Evolutionary conservation across 2,888 invertebrate genomes (phyloP), one percentile per base, ranked within the genome.

Genomic region (Noctua pronuba): DNA sequence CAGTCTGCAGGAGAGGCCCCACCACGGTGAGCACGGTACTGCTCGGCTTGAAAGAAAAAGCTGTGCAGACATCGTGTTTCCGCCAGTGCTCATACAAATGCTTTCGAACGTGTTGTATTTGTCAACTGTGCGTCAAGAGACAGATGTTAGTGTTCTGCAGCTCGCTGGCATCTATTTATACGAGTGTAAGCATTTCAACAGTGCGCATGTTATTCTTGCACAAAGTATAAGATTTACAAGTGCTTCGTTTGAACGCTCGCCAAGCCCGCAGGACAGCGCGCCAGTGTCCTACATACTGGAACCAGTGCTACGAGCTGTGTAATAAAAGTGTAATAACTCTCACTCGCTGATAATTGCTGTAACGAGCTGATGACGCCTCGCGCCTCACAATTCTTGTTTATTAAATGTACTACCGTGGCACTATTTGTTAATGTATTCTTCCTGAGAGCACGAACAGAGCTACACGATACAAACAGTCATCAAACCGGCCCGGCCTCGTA

Each of bases 181-280:
- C 31, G 35, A 77, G 65, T 28, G 66, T 52, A 67, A 82, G 38
- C 35, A 72, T 72, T 68, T 66, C n/a, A 72, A 58, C 80, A 80
- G 28, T 18, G 41, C 24, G 21, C 31, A 31, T 44, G 38, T 55
- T 72, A 55, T 71, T 80, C 72, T 80, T 75, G 60, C 76, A 72
- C 69, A 71, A 70, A 69, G 82, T 81, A 41, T 71, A 41, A 80
- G 68, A 75, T 81, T 75, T 44, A 62, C 69, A 44, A 80, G 75
- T 49, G 49, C 66, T 67, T 35, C 52, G 38, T 72, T 83, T 85
- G 76, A 85, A 85, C 68, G 21, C 60, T 64, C 38, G 82, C 81
- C 82, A 85, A 81, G 28, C 24, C 4, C 24, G 7, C 64, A 49
- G 41, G 38, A 44, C 38, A 65, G 21, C 44, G 38, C 55, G 41